Conservation (phyloP, 2,113 vertebrate species). For the Anolis sagrei region DNA sequence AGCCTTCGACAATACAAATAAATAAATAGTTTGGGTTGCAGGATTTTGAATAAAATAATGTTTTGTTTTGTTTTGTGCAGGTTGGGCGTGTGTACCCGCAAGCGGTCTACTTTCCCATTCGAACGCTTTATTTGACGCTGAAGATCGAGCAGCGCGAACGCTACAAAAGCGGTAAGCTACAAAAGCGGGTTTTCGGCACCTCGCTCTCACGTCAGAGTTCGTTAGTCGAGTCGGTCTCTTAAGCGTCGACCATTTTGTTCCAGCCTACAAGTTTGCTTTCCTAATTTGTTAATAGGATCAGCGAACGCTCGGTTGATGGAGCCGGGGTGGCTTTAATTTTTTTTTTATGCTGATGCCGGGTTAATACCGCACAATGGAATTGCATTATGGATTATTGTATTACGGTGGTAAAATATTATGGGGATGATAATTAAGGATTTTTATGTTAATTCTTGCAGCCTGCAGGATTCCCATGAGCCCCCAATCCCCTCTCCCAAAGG, state of each 20-base stretch:
- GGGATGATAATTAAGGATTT: neutral
- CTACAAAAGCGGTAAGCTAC: conserved; percentile 94
- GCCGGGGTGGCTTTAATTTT: no score
- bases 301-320: neutral
- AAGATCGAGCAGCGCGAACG: conserved; percentile 98
- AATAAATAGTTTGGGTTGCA: neutral
- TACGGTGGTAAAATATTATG: no score
- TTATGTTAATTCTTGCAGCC: no score
- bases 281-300: neutral
- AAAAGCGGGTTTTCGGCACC: neutral
- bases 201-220: neutral
- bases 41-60: neutral
- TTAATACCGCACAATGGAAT: no score
- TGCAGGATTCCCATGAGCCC: neutral
- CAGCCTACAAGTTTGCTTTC: neutral
- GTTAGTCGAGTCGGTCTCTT: no score
- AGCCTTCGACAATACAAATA: neutral
- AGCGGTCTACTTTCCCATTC: conserved; percentile 98
- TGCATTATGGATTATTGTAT: neutral
- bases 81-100: conserved; percentile 98
- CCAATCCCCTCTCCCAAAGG: no score
- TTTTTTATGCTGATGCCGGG: neutral
- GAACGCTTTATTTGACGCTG: conserved; percentile 97
- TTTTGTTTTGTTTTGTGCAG: conserved; percentile 66
- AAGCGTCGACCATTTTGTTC: no score